Evolutionary conservation across 2,797 vertebrate genomes (phyloP).

Genomic region (Macroramphosus scolopax): DNA sequence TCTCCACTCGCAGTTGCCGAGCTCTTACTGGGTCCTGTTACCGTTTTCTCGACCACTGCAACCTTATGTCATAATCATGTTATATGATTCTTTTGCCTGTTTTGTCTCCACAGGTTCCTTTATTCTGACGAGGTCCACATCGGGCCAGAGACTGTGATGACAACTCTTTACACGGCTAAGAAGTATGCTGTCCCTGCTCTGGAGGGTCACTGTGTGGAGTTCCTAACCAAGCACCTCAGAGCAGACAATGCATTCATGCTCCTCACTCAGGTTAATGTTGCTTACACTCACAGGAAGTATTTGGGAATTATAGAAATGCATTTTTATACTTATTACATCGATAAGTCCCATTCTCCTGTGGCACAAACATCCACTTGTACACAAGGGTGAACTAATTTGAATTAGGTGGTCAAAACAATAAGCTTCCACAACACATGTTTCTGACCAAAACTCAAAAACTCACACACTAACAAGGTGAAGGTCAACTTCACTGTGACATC

Average conservation of each 20-base stretch:
- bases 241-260: constrained; percentile 98
- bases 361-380: too few species aligned
- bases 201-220: constrained; percentile 95
- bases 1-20: too few species aligned
- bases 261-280: constrained; percentile 87
- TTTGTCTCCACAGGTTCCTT: constrained; percentile 82
- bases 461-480: too few species aligned
- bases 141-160: constrained; percentile 97
- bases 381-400: too few species aligned
- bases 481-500: too few species aligned
- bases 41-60: background rate
- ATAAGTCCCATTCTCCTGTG: too few species aligned
- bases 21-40: too few species aligned
- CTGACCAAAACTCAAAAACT: too few species aligned
- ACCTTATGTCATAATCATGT: background rate
- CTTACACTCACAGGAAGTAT: background rate
- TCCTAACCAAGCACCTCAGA: constrained; percentile 95
- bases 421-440: too few species aligned
- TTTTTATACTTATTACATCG: too few species aligned
- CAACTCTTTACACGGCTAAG: constrained; percentile 96
- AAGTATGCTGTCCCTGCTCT: constrained; percentile 97
- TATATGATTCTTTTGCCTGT: background rate
- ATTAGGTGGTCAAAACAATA: too few species aligned
- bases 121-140: constrained; percentile 99
- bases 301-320: too few species aligned